phyloP scores from a whole-genome alignment of 1,140 invertebrate genomes.

The Chionoecetes opilio region DNA sequence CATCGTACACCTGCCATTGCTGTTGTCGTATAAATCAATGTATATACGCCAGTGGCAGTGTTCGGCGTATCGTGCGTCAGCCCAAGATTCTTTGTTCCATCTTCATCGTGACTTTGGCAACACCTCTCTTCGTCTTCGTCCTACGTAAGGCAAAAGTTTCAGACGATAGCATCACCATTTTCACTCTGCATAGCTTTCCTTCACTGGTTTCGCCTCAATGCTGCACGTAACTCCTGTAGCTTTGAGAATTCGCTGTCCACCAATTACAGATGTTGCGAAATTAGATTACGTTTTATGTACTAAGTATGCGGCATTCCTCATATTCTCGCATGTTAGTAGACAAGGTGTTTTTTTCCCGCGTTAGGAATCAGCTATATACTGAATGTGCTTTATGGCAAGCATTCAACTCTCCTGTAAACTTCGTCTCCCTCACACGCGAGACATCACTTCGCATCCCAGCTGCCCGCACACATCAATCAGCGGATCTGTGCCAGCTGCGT shows the following conservation, averaged over 20 bases:
- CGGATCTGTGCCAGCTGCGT: not conserved
- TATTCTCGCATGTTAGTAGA: not conserved
- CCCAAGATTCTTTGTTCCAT: not conserved
- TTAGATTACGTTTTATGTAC: not conserved
- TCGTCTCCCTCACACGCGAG: not conserved
- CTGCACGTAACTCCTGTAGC: not conserved
- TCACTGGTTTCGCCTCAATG: not conserved
- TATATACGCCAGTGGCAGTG: slow-evolving; percentile 3
- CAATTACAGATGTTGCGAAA: not conserved
- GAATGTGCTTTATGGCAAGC: not conserved
- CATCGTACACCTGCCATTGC: not conserved
- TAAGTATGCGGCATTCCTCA: not conserved
- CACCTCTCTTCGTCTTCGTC: not conserved
- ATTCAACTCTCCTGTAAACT: not conserved
- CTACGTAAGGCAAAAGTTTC: not conserved
- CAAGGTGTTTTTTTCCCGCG: not conserved
- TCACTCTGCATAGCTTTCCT: not conserved
- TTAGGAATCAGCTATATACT: not conserved
- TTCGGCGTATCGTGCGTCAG: not conserved
- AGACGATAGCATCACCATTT: not conserved
- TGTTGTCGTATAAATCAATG: not conserved
- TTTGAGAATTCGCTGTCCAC: not conserved
- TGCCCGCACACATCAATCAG: not conserved
- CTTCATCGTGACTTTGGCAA: slow-evolving; percentile 1
- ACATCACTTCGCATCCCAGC: not conserved